Percentiles rank a stretch among this genome's conserved stretches.
Conservation (phyloP, 1,140 invertebrate species). For the Formica exsecta region DNA sequence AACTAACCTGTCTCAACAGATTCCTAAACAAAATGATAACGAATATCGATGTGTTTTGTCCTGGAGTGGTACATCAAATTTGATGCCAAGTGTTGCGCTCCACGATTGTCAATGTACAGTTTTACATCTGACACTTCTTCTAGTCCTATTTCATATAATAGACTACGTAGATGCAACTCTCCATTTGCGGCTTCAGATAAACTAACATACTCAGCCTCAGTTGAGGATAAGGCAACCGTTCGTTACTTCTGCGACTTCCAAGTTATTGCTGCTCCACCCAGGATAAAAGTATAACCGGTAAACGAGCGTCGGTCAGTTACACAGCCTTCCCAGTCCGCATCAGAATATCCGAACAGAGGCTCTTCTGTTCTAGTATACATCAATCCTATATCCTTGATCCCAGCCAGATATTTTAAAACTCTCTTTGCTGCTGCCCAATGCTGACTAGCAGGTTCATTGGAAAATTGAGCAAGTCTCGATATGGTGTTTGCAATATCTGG, state of each 20-base stretch:
- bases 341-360: conserved; percentile 72
- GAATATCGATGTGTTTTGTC: no score
- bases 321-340: conserved; percentile 82
- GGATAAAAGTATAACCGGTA: conserved; percentile 70
- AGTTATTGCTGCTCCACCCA: conserved; percentile 64
- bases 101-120: no score
- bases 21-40: no score
- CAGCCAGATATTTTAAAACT: conserved; percentile 82
- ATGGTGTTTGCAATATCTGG: conserved; percentile 83
- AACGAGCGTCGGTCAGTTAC: conserved; percentile 73
- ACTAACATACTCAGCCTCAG: no score
- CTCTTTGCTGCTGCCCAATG: conserved; percentile 81
- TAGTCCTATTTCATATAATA: no score
- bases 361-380: conserved; percentile 54
- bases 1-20: no score
- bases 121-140: no score
- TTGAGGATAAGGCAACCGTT: no score
- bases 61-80: no score
- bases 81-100: no score
- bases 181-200: no score
- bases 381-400: conserved; percentile 75
- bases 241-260: conserved; percentile 56
- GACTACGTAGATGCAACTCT: no score
- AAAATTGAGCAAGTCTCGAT: conserved; percentile 74
- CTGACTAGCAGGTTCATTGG: conserved; percentile 57